A percentile compares a stretch with the other conserved stretches of the same genome.
Conservation (phyloP, 2,797 vertebrate species). For the Fratercula arctica region DNA sequence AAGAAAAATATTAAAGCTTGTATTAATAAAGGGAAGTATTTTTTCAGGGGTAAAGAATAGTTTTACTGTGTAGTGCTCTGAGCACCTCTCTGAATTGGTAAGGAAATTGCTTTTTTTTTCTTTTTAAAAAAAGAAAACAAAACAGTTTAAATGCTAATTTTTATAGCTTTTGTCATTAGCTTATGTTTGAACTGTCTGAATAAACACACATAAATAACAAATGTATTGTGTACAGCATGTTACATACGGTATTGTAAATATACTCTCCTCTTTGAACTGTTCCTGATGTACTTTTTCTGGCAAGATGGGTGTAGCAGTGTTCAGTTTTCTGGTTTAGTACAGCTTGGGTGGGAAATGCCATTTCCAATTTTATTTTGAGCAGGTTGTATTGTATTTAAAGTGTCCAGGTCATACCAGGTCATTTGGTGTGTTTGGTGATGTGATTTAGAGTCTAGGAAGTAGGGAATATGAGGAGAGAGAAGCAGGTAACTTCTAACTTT, state of each 20-base stretch:
- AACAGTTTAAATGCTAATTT: neutral
- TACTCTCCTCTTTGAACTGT: neutral
- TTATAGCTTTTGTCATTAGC: neutral
- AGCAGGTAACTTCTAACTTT: neutral
- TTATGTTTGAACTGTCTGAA: neutral
- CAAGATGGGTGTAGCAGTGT: neutral
- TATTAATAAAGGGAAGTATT: neutral
- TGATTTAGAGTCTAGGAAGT: neutral
- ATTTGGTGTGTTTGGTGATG: accelerated
- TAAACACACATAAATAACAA: neutral
- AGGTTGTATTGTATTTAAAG: neutral
- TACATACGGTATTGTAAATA: neutral
- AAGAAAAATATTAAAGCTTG: neutral
- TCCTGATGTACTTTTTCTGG: neutral
- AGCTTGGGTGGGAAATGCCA: neutral
- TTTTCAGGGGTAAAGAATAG: neutral
- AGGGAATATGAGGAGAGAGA: neutral
- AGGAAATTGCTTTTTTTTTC: neutral
- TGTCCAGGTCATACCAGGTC: neutral
- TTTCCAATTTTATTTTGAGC: neutral
- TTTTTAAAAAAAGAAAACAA: neutral
- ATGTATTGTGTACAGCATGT: neutral
- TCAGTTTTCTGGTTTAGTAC: neutral
- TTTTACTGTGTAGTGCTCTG: neutral
- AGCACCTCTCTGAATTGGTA: neutral